Conservation (phyloP, 2,797 vertebrate genomes). For the Pitangus sulphuratus region DNA sequence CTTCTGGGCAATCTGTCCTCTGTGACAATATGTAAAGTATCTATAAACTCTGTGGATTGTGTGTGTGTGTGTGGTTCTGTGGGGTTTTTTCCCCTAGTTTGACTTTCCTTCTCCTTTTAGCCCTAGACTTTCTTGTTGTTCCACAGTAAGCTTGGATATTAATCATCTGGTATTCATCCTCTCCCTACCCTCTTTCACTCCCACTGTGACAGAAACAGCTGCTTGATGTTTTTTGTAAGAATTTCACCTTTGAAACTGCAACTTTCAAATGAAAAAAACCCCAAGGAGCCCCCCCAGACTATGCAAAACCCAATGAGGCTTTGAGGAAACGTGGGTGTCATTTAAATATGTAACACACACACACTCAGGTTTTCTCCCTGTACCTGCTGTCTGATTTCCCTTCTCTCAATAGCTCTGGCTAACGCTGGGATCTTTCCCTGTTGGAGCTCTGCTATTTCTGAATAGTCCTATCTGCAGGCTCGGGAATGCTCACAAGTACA, state of each 20-base stretch:
- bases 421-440: conserved; percentile 9
- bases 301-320: background rate
- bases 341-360: background rate
- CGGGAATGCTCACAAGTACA: background rate
- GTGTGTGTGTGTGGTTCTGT: background rate
- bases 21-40: background rate
- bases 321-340: background rate
- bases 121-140: background rate
- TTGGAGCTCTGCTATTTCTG: conserved; percentile 30
- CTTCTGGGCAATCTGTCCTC: background rate
- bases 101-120: background rate
- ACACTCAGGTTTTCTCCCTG: background rate
- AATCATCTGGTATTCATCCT: background rate
- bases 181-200: background rate
- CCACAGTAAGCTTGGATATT: background rate
- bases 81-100: background rate
- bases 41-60: background rate
- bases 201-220: background rate
- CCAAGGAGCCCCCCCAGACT: background rate
- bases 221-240: background rate
- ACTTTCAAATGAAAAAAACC: background rate
- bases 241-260: background rate
- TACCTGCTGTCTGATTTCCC: conserved; percentile 42
- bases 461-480: conserved; percentile 17
- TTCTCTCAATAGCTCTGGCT: conserved; percentile 44